phyloP scores from a whole-genome alignment of 2,888 invertebrate genomes.

The Lucinisca nassula region DNA sequence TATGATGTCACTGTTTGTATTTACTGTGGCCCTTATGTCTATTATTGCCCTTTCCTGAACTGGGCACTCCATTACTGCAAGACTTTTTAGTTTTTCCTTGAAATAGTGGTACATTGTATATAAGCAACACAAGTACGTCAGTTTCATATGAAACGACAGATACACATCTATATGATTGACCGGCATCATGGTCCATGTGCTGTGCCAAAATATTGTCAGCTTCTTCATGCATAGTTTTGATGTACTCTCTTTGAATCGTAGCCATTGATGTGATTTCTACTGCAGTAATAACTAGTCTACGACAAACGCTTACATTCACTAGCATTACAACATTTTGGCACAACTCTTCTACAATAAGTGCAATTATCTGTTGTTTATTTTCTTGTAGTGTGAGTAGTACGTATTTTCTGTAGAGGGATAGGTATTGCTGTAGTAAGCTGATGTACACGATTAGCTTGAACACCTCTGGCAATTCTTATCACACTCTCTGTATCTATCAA shows the following conservation, averaged over 20 bases:
- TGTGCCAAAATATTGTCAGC: not conserved
- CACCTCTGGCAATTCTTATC: not conserved
- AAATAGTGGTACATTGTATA: no score
- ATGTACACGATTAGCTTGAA: not conserved
- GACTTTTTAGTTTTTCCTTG: not conserved
- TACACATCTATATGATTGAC: no score
- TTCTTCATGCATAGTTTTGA: not conserved
- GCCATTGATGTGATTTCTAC: not conserved
- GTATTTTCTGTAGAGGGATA: not conserved
- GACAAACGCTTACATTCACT: not conserved
- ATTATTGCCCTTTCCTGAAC: not conserved
- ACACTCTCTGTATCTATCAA: not conserved
- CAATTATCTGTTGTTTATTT: not conserved
- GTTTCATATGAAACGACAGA: no score
- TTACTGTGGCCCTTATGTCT: not conserved
- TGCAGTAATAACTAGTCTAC: not conserved
- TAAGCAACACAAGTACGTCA: no score
- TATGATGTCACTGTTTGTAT: not conserved
- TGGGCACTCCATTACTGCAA: constrained; percentile 6
- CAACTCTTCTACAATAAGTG: not conserved
- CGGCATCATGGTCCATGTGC: not conserved
- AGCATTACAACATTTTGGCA: no score
- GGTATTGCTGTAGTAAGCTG: not conserved
- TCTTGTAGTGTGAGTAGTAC: not conserved
- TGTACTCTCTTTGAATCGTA: not conserved